These are phyloP conservation scores for Girardinus metallicus DNA, from an alignment of 2,797 vertebrate species.

Conservation along the genomic window DNA sequence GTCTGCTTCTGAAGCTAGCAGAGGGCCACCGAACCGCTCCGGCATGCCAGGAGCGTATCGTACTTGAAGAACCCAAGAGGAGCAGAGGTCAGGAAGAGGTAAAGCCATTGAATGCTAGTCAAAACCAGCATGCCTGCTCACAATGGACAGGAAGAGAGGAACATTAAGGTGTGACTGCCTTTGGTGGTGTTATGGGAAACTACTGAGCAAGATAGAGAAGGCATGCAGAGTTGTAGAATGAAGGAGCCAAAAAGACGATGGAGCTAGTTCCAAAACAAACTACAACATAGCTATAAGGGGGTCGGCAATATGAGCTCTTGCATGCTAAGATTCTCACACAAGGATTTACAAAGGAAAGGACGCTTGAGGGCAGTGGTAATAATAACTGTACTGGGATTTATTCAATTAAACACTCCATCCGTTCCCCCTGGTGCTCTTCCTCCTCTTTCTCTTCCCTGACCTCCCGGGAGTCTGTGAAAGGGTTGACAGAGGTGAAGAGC, in stretches of 20 bases:
- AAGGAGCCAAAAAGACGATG: constrained; percentile 22
- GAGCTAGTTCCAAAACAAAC: constrained; percentile 52
- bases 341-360: constrained; percentile 31
- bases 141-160: constrained; percentile 66
- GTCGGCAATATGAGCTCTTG: constrained; percentile 10
- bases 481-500: constrained; percentile 5
- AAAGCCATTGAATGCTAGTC: constrained; percentile 67
- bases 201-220: constrained; percentile 31
- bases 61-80: constrained; percentile 37
- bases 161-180: constrained; percentile 28
- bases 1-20: constrained; percentile 33
- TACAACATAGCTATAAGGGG: constrained; percentile 26
- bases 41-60: constrained; percentile 23
- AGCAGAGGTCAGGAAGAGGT: constrained; percentile 76
- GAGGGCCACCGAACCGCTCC: constrained; percentile 45
- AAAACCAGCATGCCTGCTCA: constrained; percentile 46
- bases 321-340: constrained; percentile 33
- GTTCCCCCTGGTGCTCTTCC: constrained; percentile 36
- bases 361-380: constrained; percentile 57
- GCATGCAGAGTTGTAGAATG: constrained; percentile 25
- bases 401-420: constrained; percentile 78
- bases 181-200: constrained; percentile 42
- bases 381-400: constrained; percentile 74
- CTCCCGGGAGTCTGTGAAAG: constrained; percentile 43
- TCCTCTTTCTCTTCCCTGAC: constrained; percentile 47